Percentiles rank a stretch among this genome's conserved stretches.
These are phyloP conservation scores for Chondrilla cf. caribensis DNA, from an alignment of 37 sponge, comb jelly and placozoan species.

Conservation along the genomic window DNA sequence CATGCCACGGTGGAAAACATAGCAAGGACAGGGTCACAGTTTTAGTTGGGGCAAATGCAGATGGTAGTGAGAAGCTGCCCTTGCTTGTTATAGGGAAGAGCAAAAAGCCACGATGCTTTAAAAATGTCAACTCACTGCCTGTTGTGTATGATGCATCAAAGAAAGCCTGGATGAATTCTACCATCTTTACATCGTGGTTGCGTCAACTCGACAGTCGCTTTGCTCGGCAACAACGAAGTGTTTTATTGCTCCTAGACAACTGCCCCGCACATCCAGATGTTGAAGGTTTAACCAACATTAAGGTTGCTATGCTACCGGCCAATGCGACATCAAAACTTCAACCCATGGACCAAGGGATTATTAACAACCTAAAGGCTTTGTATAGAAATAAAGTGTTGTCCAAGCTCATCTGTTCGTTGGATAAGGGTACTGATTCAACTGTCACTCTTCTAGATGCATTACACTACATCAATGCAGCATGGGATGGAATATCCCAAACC, in stretches of 20 bases:
- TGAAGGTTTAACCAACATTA: conserved; percentile 8
- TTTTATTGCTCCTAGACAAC: neutral
- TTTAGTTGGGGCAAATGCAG: conserved; percentile 18
- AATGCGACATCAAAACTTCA: neutral
- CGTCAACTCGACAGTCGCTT: neutral
- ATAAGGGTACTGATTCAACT: neutral
- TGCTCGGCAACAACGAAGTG: neutral
- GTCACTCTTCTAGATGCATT: neutral
- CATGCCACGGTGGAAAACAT: conserved; percentile 17
- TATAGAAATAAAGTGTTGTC: neutral
- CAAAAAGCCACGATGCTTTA: conserved; percentile 11
- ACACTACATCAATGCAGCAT: conserved; percentile 5
- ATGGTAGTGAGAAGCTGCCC: conserved; percentile 16
- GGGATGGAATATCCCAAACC: neutral
- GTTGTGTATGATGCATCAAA: conserved; percentile 17
- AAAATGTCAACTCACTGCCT: conserved; percentile 7
- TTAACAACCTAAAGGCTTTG: neutral
- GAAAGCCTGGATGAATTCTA: conserved; percentile 27
- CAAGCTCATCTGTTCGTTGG: neutral
- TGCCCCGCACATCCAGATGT: conserved; percentile 13
- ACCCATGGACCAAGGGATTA: conserved; percentile 15
- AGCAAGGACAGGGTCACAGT: conserved; percentile 19
- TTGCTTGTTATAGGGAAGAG: conserved; percentile 5
- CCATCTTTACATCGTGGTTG: conserved; percentile 1
- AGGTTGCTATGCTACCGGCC: conserved; percentile 4